Conservation (phyloP, 2,797 vertebrate species). For the Chaenodraco wilsoni region DNA sequence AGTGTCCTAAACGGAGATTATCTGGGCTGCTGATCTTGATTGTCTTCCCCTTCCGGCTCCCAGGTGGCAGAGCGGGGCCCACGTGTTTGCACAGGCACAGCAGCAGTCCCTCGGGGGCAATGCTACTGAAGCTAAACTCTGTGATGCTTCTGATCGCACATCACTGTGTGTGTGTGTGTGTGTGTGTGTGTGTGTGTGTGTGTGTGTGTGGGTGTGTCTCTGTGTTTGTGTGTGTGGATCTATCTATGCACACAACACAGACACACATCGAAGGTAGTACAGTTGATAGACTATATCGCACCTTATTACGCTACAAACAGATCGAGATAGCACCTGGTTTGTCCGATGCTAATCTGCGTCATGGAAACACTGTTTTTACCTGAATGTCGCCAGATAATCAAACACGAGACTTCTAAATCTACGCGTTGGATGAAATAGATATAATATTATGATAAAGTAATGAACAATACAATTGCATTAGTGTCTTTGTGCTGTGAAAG, state of each 20-base stretch:
- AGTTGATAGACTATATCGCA: conserved; percentile 68
- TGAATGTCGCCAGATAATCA: conserved; percentile 60
- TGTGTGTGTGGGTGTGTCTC: conserved; percentile 51
- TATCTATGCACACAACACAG: conserved; percentile 50
- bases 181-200: conserved; percentile 51
- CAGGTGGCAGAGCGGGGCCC: conserved; percentile 71
- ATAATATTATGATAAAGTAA: conserved; percentile 69
- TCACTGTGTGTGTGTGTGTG: conserved; percentile 45
- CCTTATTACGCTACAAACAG: conserved; percentile 57
- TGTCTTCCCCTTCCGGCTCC: conserved; percentile 77
- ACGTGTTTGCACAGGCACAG: conserved; percentile 82
- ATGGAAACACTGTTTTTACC: conserved; percentile 55
- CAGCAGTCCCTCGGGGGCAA: conserved; percentile 70
- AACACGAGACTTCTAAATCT: conserved; percentile 53
- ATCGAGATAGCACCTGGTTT: conserved; percentile 59
- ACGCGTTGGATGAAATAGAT: conserved; percentile 46
- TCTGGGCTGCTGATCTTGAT: conserved; percentile 79
- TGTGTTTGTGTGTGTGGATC: conserved; percentile 57
- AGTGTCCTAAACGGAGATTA: conserved; percentile 81
- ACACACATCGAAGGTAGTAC: conserved; percentile 42
- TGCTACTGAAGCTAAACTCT: conserved; percentile 67
- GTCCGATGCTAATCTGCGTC: conserved; percentile 66
- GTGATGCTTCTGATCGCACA: conserved; percentile 77
- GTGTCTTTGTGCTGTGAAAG: conserved; percentile 67
- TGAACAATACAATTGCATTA: conserved; percentile 68